Conservation (phyloP, 1,140 invertebrate species). For the Drosophila paulistorum region DNA sequence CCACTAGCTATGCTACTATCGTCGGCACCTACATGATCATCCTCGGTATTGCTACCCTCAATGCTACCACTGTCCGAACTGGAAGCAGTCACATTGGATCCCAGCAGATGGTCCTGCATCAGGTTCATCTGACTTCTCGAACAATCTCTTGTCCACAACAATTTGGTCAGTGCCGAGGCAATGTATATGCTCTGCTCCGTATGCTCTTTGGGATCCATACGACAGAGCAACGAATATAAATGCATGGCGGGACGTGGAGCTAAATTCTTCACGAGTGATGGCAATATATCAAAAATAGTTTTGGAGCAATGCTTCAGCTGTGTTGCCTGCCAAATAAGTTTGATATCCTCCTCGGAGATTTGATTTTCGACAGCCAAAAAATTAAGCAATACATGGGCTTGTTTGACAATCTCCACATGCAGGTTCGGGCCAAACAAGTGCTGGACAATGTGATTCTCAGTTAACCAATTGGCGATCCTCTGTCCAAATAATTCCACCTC, state of each 20-base stretch:
- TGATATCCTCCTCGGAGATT: conserved; percentile 95
- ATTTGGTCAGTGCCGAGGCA: conserved; percentile 94
- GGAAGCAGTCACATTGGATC: conserved; percentile 85
- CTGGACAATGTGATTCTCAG: conserved; percentile 95
- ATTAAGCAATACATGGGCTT: conserved; percentile 95
- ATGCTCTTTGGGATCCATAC: conserved; percentile 94
- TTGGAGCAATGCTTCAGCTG: conserved; percentile 97
- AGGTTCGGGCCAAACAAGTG: conserved; percentile 98
- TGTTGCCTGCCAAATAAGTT: conserved; percentile 96
- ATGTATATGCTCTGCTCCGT: conserved; percentile 96
- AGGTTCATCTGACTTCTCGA: conserved; percentile 84
- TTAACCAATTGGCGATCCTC: conserved; percentile 93
- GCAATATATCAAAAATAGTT: conserved; percentile 95
- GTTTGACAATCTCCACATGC: conserved; percentile 97
- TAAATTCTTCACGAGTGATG: conserved; percentile 94
- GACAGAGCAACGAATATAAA: conserved; percentile 92
- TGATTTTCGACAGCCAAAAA: conserved; percentile 95
- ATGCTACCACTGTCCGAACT: conserved; percentile 89
- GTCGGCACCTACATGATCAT: conserved; percentile 85
- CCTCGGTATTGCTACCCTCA: conserved; percentile 91
- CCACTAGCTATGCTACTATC: conserved; percentile 79
- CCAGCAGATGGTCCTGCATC: conserved; percentile 84
- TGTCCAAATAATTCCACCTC: conserved; percentile 93
- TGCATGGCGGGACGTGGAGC: conserved; percentile 94
- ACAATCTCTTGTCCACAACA: conserved; percentile 92